Base-by-base conservation (phyloP, 2,113 vertebrate species). In the Ceyx melanurus region DNA sequence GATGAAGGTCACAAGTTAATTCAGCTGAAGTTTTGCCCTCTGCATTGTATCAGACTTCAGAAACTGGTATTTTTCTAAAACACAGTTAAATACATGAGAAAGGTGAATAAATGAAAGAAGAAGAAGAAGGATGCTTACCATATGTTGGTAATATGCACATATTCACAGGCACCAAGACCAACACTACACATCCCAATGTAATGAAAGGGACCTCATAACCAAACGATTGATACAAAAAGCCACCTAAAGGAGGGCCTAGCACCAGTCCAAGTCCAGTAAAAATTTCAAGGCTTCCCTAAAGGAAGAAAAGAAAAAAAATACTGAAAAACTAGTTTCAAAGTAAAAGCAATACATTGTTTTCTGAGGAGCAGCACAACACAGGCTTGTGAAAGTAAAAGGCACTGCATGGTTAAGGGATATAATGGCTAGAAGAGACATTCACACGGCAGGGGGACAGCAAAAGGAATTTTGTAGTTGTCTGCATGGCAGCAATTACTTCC, bases 171-270 rank as follows among this genome's bases (percentile, higher is more conserved):
- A 99, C 98, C 96, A 99, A 97, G 31, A 98, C 23, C 87, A 99
- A 91, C 42, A 99, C 96, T 65, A 99, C 5, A 40, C 98, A 98
- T 53, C 99, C 99, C 61, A 99, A 96, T 7, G 96, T 85, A 95
- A 99, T 95, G 78, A 99, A 99, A 66, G 99, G 99, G 33, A 99
- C 68, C 94, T 99, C 97, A 33, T 99, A 99, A 68, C 99, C 99
- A 96, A 99, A 99, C 0, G 98, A 86, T 12, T 99, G 98, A 95
- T 99, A 99, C 51, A 99, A 96, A 97, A 99, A 98, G 13, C 99
- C 99, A 79, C 99, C 99, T 28, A 99, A 74, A 8, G 99, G 99
- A 2, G 99, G 99, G 5, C 99, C 99, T 33, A 99, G 56, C 9
- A 99, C 98, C 6, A 99, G 94, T 15, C 99, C 99, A 0, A 99